phyloP scores from a whole-genome alignment of 2,888 invertebrate genomes.

The Yponomeuta plumbellus region DNA sequence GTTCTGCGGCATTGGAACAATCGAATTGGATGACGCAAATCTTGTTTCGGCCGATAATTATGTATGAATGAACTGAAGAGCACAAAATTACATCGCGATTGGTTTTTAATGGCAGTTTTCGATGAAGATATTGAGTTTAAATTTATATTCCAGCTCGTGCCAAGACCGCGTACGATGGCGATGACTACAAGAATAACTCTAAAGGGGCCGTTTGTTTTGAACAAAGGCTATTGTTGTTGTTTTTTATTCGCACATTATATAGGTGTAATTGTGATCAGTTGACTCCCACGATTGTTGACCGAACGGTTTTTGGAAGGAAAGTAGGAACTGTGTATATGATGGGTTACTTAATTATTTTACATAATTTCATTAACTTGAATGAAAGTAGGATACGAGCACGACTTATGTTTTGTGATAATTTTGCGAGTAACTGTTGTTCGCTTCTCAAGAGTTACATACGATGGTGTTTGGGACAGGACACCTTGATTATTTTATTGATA shows the following conservation, averaged over 20 bases:
- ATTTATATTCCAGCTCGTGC: conserved; percentile 31
- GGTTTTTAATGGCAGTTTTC: conserved; percentile 1
- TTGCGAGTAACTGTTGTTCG: neutral
- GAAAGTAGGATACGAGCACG: neutral
- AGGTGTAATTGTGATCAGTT: conserved; percentile 37
- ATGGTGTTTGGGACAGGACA: neutral
- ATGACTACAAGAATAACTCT: conserved; percentile 53
- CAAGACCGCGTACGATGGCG: conserved; percentile 43
- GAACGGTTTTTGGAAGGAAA: conserved; percentile 39
- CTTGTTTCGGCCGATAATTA: conserved; percentile 31
- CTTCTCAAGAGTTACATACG: neutral
- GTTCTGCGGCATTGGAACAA: conserved; percentile 48
- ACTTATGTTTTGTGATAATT: neutral
- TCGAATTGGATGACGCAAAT: conserved; percentile 57
- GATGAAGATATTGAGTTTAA: neutral
- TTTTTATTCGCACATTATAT: conserved; percentile 58
- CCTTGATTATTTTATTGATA: conserved; percentile 23
- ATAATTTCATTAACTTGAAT: neutral
- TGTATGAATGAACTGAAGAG: conserved; percentile 26
- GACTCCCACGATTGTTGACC: conserved; percentile 36
- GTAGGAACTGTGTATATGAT: conserved; percentile 20
- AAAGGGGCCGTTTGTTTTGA: conserved; percentile 48
- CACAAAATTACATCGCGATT: conserved; percentile 10
- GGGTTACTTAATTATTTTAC: neutral
- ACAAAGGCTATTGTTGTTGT: conserved; percentile 67